Base-by-base conservation (phyloP, 2,113 vertebrate species). In the Phylloscopus trochilus region DNA sequence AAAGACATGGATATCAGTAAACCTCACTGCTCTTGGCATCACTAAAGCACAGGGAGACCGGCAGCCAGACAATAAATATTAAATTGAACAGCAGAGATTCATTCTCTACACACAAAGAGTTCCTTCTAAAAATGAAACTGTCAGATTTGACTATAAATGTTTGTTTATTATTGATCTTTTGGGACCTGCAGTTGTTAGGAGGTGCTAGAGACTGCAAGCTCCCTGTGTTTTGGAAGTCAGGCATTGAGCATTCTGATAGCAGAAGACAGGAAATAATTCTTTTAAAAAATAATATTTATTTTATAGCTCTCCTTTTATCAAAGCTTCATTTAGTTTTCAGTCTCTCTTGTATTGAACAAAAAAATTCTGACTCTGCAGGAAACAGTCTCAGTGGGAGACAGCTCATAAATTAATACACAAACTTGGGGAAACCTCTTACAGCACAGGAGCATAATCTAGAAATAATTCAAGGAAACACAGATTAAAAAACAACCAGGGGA, bases 131-230 rank as follows among this genome's bases (percentile, higher is more conserved):
- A 96, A 77, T 66, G 52, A 94, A 92, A 92, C 69, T 49, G 82
- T 91, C 93, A 92, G 86, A 56, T 77, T n/a, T 90, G 59, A 92
- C 88, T 82, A 87, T 62, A 93, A 95, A 93, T 70, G 41, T 87
- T 92, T 96, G 93, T 72, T 96, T 93, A 92, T 67, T 95, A 92
- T 89, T 94, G 90, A 97, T 96, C 87, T 93, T 93, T 62, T 46
- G 82, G 67, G 82, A 92, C 49, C 66, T 63, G 66, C 63, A 80
- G 80, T 56, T 92, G 68, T 88, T 76, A 70, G 14, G 19, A 84
- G 91, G 66, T 66, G 76, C 41, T 53, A 68, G 78, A 95, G 49
- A 79, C 11, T 51, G 58, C 44, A 89, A 87, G 87, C 17, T 89
- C 67, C 47, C 73, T 74, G 21, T 79, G 43, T 39, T 93, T 66